These are phyloP conservation scores for Hypanus sabinus DNA, from an alignment of 2,113 vertebrate species.

Conservation along the genomic window DNA sequence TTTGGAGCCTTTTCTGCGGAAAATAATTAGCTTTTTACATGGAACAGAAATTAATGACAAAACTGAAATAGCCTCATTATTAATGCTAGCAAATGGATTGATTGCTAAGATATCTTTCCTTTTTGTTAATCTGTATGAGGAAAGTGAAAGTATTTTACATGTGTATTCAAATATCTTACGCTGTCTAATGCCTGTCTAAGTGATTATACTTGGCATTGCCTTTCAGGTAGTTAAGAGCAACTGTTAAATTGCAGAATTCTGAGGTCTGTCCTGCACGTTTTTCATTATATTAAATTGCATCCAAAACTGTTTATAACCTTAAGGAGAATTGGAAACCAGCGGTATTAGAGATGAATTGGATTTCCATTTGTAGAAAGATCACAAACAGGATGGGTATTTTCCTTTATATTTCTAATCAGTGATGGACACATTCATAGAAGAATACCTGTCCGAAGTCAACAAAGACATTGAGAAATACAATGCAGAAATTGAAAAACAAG, in stretches of 20 bases:
- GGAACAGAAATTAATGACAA: background rate
- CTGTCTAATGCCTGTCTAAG: background rate
- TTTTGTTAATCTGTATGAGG: background rate
- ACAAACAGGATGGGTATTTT: background rate
- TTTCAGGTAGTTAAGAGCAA: background rate
- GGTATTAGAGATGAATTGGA: background rate
- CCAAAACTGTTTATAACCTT: background rate
- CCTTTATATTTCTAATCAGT: constrained; percentile 69
- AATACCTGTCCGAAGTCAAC: constrained; percentile 82
- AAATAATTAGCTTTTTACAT: background rate
- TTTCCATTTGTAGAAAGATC: background rate
- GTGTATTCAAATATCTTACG: background rate
- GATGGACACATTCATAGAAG: constrained; percentile 84
- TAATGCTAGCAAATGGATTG: background rate
- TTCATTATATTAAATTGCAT: background rate
- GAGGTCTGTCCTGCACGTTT: too few relatives aligned
- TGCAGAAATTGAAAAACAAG: constrained; percentile 75
- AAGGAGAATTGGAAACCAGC: background rate
- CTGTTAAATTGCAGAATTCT: background rate
- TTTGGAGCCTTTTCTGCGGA: background rate
- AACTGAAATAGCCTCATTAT: background rate
- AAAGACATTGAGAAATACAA: constrained; percentile 83
- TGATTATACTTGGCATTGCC: background rate
- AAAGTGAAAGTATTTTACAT: background rate
- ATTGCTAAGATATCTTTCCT: background rate